phyloP scores from a whole-genome alignment of 1,140 invertebrate species.

The Bombus superbus region DNA sequence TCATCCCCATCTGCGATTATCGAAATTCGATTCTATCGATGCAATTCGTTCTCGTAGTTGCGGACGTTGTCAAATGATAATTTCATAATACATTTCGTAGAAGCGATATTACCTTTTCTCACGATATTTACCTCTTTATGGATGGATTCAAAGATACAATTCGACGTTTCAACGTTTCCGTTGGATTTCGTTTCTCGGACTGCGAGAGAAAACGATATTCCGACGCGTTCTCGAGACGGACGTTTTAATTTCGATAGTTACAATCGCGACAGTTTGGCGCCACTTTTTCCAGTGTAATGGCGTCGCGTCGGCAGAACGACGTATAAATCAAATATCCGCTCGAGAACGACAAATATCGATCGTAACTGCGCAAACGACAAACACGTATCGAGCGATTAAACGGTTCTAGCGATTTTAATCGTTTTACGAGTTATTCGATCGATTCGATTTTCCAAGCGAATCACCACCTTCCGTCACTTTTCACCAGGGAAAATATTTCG shows the following conservation, averaged over 20 bases:
- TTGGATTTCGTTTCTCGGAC: too few species aligned
- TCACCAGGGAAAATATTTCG: not conserved
- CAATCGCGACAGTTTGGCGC: not conserved
- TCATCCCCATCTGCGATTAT: not conserved
- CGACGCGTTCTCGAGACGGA: not conserved
- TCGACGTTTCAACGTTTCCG: too few species aligned
- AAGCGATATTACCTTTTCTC: not conserved
- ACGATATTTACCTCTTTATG: too few species aligned
- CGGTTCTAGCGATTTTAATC: not conserved
- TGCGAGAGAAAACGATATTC: not conserved
- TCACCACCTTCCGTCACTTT: too few species aligned
- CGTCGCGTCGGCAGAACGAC: not conserved
- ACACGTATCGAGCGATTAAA: not conserved
- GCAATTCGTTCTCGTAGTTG: too few species aligned
- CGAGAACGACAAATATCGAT: not conserved
- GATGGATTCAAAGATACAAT: not conserved
- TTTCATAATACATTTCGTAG: too few species aligned
- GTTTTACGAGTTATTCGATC: not conserved
- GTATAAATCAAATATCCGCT: not conserved
- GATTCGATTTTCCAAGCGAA: not conserved
- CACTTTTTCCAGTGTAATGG: not conserved
- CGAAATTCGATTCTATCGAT: not conserved
- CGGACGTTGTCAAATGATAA: not conserved
- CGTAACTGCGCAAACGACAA: not conserved
- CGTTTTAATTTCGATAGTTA: not conserved